Percentiles rank a stretch among this genome's conserved stretches.
Conservation (phyloP, 2,888 invertebrate species). For the Parascotia fuliginaria region DNA sequence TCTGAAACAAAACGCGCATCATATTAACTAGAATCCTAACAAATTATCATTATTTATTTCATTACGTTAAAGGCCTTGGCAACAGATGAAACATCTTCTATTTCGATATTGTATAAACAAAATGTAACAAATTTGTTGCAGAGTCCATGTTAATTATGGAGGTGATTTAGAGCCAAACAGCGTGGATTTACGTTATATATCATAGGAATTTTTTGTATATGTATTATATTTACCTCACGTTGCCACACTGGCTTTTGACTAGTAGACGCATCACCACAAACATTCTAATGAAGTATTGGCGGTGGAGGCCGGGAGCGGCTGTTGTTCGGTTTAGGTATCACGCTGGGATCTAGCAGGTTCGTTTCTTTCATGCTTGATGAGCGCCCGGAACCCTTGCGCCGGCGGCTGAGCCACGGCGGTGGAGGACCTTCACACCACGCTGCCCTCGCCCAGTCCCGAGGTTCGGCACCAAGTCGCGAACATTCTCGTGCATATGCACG, state of each 20-base stretch:
- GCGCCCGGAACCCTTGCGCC: conserved; percentile 50
- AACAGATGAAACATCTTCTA: conserved; percentile 25
- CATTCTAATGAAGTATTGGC: conserved; percentile 70
- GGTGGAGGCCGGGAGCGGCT: conserved; percentile 76
- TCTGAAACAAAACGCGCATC: conserved; percentile 53
- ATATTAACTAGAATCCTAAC: conserved; percentile 4
- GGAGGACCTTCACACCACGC: conserved; percentile 87
- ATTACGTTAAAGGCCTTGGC: conserved; percentile 10
- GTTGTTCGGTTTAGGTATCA: conserved; percentile 65
- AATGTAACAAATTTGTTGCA: conserved; percentile 7
- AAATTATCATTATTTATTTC: conserved; percentile 6
- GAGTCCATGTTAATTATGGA: conserved; percentile 10
- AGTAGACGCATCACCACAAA: conserved; percentile 66
- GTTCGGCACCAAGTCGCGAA: conserved; percentile 89
- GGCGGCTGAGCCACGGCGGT: conserved; percentile 71
- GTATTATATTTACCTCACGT: conserved; percentile 61
- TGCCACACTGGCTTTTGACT: conserved; percentile 81
- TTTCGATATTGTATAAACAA: conserved; percentile 24
- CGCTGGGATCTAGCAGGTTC: conserved; percentile 57
- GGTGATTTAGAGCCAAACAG: background rate
- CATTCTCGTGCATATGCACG: conserved; percentile 96
- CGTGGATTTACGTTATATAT: background rate
- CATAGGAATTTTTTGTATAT: conserved; percentile 1
- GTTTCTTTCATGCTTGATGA: conserved; percentile 32
- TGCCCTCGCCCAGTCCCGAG: conserved; percentile 89